A percentile compares a stretch with the other conserved stretches of the same genome.
phyloP scores from a whole-genome alignment of 2,113 vertebrate species.

The Montifringilla adamsi region DNA sequence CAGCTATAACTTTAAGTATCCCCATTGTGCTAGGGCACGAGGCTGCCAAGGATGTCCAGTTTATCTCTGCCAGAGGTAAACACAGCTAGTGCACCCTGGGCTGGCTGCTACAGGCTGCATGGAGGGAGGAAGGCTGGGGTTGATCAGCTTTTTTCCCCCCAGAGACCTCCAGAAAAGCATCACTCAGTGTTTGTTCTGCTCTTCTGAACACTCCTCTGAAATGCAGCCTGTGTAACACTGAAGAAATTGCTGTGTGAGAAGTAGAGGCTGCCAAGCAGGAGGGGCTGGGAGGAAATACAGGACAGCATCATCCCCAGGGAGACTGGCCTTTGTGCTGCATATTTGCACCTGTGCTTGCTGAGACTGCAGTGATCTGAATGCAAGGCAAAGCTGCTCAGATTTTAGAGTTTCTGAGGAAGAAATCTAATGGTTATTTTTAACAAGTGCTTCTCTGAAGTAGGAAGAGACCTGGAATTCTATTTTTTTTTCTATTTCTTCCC shows the following conservation, averaged over 20 bases:
- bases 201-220: neutral
- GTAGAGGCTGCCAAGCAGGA: neutral
- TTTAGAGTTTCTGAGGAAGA: neutral
- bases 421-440: neutral
- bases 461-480: neutral
- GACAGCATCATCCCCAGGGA: neutral
- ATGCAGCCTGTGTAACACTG: rapidly evolving
- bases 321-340: neutral
- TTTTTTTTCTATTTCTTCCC: neutral
- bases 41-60: neutral
- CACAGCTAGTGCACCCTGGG: too few relatives aligned
- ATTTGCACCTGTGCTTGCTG: neutral
- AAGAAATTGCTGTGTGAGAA: neutral
- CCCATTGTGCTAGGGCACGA: neutral
- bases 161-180: neutral
- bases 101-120: neutral
- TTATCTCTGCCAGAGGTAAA: neutral
- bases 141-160: neutral
- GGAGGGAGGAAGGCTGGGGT: neutral
- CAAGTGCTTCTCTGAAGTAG: neutral
- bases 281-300: neutral
- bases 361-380: neutral
- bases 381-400: neutral
- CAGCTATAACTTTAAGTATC: neutral
- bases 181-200: neutral